phyloP scores from a whole-genome alignment of 2,888 invertebrate species.

The Mayetiola destructor region DNA sequence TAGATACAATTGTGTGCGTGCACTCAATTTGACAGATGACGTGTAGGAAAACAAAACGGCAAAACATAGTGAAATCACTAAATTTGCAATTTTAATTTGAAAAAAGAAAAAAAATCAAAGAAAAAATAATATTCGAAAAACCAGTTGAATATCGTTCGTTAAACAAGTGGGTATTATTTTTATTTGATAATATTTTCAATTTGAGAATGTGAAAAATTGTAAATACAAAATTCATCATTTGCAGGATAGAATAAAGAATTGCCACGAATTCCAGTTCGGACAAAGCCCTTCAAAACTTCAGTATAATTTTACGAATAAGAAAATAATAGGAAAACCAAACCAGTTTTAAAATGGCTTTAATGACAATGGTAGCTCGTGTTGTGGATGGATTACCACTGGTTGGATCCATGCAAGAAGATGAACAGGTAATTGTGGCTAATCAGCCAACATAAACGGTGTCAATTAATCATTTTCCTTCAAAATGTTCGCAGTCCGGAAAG shows the following conservation, averaged over 20 bases:
- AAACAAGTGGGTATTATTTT: not conserved
- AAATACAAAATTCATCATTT: not conserved
- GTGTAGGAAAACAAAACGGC: constrained; percentile 2
- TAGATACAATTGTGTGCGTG: not conserved
- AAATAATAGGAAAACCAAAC: not conserved
- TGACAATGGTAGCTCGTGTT: constrained; percentile 95
- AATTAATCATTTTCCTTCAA: not conserved
- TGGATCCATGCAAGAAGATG: constrained; percentile 96
- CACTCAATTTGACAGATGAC: constrained; percentile 1
- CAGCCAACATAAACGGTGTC: not conserved
- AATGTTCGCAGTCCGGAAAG: constrained; percentile 63
- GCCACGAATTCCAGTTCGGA: not conserved
- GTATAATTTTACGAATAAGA: not conserved
- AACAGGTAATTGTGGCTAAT: constrained; percentile 58
- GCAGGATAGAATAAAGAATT: not conserved
- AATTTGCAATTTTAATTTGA: not conserved
- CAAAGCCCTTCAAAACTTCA: not conserved
- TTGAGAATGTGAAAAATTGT: not conserved
- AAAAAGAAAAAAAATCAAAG: not conserved
- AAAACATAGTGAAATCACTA: not conserved
- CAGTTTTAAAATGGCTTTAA: constrained; percentile 67
- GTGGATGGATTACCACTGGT: constrained; percentile 90
- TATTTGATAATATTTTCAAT: not conserved
- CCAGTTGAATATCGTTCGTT: not conserved
- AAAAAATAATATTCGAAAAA: not conserved